Percentiles rank a stretch among this genome's conserved stretches.
Conservation (phyloP, 2,113 vertebrate species). For the Suncus etruscus region DNA sequence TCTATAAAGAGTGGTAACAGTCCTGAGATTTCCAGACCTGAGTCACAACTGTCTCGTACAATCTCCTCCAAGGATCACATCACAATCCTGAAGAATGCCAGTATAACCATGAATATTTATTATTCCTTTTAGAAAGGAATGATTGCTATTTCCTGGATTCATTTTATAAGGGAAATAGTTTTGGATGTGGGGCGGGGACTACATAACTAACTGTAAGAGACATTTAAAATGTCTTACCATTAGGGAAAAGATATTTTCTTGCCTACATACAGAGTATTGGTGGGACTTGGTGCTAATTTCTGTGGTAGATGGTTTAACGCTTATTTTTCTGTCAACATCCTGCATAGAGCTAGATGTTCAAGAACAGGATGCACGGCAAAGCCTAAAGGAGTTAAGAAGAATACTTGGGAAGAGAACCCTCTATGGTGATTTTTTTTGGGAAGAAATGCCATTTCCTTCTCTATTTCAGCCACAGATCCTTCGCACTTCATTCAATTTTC, state of each 20-base stretch:
- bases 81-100: not conserved
- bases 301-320: constrained; percentile 1
- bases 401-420: constrained; percentile 37
- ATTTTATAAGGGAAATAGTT: not conserved
- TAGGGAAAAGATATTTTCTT: constrained; percentile 5
- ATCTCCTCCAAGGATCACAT: not conserved
- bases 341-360: not conserved
- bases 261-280: not conserved
- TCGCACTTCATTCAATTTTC: constrained; percentile 53
- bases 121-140: constrained; percentile 59
- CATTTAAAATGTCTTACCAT: not conserved
- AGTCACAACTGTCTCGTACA: not conserved
- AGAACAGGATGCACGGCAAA: constrained; percentile 35
- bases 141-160: constrained; percentile 68
- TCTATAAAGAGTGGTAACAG: not conserved
- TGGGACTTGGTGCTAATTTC: constrained; percentile 39
- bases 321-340: constrained; percentile 35
- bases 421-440: not conserved
- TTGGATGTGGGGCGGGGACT: not conserved
- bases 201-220: not conserved
- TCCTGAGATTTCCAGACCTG: not conserved
- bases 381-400: not conserved
- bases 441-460: not conserved
- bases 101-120: constrained; percentile 21
- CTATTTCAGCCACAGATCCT: constrained; percentile 11